Percentiles rank a stretch among this genome's conserved stretches.
phyloP scores from a whole-genome alignment of 2,888 invertebrate genomes.

The Timandra comae region DNA sequence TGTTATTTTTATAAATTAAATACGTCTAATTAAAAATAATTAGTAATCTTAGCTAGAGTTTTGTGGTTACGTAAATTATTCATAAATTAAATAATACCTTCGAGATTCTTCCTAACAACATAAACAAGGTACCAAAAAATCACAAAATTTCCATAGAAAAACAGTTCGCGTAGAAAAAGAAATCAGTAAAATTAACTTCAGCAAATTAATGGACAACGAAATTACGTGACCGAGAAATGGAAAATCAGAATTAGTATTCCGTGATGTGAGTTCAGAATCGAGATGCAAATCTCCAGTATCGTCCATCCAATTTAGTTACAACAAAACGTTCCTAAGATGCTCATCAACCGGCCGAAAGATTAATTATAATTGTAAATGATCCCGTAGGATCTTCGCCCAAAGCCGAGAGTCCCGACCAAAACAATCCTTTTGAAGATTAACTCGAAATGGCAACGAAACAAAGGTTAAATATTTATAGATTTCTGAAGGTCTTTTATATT shows the following conservation, averaged over 20 bases:
- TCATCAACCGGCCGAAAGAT: constrained; percentile 58
- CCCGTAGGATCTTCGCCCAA: constrained; percentile 46
- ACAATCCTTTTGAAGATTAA: constrained; percentile 72
- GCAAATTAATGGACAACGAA: constrained; percentile 18
- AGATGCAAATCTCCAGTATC: constrained; percentile 62
- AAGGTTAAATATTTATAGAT: constrained; percentile 13
- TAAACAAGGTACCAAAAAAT: too few species aligned
- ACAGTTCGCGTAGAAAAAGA: constrained; percentile 4
- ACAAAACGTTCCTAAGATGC: constrained; percentile 42
- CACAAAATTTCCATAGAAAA: background rate
- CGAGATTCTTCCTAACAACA: too few species aligned
- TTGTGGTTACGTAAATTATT: too few species aligned
- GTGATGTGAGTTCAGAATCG: constrained; percentile 43
- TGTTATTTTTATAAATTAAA: too few species aligned
- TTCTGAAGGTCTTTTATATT: constrained; percentile 26
- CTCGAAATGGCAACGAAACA: constrained; percentile 36
- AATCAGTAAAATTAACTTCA: constrained; percentile 12
- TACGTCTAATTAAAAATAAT: too few species aligned
- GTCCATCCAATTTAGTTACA: constrained; percentile 51
- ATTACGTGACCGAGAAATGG: constrained; percentile 28
- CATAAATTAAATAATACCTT: too few species aligned
- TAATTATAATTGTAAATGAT: constrained; percentile 73
- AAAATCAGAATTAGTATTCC: constrained; percentile 54
- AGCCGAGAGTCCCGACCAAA: constrained; percentile 64
- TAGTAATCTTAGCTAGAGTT: too few species aligned